Conservation (phyloP, 2,888 invertebrate genomes). For the Macrophya alboannulata region DNA sequence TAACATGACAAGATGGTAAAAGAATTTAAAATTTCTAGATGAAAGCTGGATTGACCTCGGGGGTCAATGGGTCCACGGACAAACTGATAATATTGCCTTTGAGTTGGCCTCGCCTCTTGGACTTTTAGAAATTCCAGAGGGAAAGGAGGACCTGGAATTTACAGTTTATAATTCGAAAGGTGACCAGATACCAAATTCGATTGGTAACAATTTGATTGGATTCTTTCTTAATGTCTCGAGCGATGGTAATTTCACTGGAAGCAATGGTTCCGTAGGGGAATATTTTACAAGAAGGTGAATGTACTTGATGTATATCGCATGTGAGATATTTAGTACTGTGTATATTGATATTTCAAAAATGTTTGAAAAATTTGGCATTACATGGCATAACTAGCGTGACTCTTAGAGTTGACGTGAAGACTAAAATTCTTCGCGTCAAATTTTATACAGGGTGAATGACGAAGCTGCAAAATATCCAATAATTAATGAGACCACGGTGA, state of each 20-base stretch:
- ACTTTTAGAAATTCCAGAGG: conserved; percentile 62
- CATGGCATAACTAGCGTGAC: no score
- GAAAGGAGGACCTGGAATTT: not conserved
- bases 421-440: no score
- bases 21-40: conserved; percentile 59
- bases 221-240: not conserved
- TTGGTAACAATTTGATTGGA: not conserved
- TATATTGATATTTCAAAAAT: no score
- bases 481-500: not conserved
- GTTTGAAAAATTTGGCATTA: no score
- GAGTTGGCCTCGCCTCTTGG: conserved; percentile 70
- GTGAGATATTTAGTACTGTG: no score
- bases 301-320: no score
- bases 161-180: not conserved
- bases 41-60: conserved; percentile 70
- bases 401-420: no score
- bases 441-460: not conserved
- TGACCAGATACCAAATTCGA: not conserved
- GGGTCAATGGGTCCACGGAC: conserved; percentile 74
- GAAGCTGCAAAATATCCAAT: not conserved
- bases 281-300: conserved; percentile 1
- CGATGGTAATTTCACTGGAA: not conserved
- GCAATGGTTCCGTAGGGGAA: not conserved
- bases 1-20: not conserved
- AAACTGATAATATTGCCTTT: conserved; percentile 67